phyloP scores from a whole-genome alignment of 1,140 invertebrate species.

The Maniola jurtina region DNA sequence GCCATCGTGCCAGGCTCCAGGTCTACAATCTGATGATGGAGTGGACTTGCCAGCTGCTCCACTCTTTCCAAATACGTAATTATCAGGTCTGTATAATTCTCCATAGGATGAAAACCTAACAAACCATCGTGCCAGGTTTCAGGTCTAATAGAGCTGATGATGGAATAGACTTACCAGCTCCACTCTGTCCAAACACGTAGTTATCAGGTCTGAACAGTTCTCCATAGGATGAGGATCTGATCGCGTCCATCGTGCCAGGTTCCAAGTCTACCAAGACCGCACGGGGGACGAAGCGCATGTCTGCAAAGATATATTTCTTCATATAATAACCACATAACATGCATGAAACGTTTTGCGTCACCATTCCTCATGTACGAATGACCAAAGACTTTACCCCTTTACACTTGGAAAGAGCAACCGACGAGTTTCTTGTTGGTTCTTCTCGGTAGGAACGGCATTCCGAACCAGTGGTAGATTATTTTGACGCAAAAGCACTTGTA shows the following conservation, averaged over 20 bases:
- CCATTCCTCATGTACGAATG: too few relatives aligned
- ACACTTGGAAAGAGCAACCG: too few relatives aligned
- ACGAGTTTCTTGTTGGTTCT: too few relatives aligned
- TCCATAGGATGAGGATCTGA: constrained; percentile 89
- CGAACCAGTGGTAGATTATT: too few relatives aligned
- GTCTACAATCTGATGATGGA: constrained; percentile 82
- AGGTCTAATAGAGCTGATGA: neutral
- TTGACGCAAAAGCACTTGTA: too few relatives aligned
- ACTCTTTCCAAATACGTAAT: constrained; percentile 90
- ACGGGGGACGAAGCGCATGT: constrained; percentile 89
- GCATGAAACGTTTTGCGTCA: too few relatives aligned
- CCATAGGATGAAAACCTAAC: too few relatives aligned
- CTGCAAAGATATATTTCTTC: constrained; percentile 58
- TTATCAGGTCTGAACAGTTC: constrained; percentile 92
- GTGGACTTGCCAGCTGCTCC: constrained; percentile 83
- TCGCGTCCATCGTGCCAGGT: constrained; percentile 93
- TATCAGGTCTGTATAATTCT: constrained; percentile 82
- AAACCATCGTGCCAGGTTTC: too few relatives aligned
- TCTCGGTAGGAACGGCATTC: too few relatives aligned
- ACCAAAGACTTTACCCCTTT: too few relatives aligned
- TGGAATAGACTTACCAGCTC: constrained; percentile 80
- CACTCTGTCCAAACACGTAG: constrained; percentile 90
- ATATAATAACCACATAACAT: too few relatives aligned
- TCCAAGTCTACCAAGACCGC: constrained; percentile 93
- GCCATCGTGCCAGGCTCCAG: constrained; percentile 94